A percentile compares a stretch with the other conserved stretches of the same genome.
These are phyloP conservation scores for Temnothorax unifasciatus DNA, from an alignment of 2,888 invertebrate species.

Conservation along the genomic window DNA sequence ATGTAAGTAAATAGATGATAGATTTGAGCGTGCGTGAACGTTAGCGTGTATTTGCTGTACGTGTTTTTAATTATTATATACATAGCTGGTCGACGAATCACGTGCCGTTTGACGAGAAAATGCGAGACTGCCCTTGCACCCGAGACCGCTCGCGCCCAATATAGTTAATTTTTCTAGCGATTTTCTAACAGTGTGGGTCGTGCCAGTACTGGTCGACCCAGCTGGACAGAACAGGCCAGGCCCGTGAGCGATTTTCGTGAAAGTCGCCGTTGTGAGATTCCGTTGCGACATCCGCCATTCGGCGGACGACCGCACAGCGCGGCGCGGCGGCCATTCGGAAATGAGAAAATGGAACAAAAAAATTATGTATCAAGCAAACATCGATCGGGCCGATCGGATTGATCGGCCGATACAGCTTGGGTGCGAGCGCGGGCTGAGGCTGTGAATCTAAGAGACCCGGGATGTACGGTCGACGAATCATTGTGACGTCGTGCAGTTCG, in stretches of 20 bases:
- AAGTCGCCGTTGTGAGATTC: conserved; percentile 63
- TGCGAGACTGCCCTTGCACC: conserved; percentile 55
- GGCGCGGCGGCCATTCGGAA: conserved; percentile 46
- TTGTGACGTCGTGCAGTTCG: conserved; percentile 70
- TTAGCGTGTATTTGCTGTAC: conserved; percentile 12
- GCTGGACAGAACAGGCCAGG: not conserved
- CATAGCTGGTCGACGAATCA: conserved; percentile 53
- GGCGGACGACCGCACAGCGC: conserved; percentile 10
- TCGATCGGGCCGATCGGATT: not conserved
- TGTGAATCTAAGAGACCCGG: conserved; percentile 72
- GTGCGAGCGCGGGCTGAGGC: conserved; percentile 68
- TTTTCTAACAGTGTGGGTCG: not conserved
- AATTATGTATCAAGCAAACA: conserved; percentile 26
- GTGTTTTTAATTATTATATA: conserved; percentile 36
- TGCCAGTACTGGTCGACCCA: not conserved
- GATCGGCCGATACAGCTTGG: conserved; percentile 9
- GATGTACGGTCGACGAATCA: conserved; percentile 62
- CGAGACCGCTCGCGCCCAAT: conserved; percentile 13
- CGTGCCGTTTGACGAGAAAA: conserved; percentile 41
- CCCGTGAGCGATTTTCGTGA: conserved; percentile 69
- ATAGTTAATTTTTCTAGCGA: conserved; percentile 6
- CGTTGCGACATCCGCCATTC: conserved; percentile 61
- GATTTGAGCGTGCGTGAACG: not conserved
- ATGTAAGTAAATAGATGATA: not conserved
- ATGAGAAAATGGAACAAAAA: conserved; percentile 3